Evolutionary conservation across 2,888 invertebrate genomes (phyloP), one percentile per base, ranked within the genome.

Genomic region (Ormia ochracea): DNA sequence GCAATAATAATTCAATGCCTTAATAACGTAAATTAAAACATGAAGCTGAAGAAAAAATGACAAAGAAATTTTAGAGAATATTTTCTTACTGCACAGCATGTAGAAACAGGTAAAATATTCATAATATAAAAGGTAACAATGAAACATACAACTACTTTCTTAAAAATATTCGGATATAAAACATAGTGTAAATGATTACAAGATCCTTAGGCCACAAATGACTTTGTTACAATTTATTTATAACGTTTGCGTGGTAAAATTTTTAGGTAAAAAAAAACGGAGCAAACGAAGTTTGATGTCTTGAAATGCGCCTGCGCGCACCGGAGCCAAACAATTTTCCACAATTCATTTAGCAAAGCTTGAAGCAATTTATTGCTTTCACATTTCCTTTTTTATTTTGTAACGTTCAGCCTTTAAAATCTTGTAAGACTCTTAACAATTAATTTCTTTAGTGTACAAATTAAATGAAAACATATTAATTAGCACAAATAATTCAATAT

Each of bases 11-110:
- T 17, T 66, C 48, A 74, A 68, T 54, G 58, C 31, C 23, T 48
- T 50, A 41, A 50, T 59, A 66, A 59, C 36, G 58, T 38, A 75
- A 59, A 19, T 68, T 52, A 52, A 52, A 66, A 52, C 23, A 31
- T 65, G 52, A 41, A 21, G 41, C 21, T 66, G 28, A n/a, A 28
- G 17, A 33, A 38, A 50, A 26, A 38, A 19, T 33, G 36, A 63
- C 45, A 48, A 45, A n/a, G 6, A 50, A 26, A 41, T 52, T 41
- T 52, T 19, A 38, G 31, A n/a, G 14, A 23, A 65, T 50, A 33
- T 19, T 19, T 38, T 38, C 1, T 31, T 19, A 12, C 5, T 52
- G 2, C 5, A 10, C 10, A 6, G 7, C n/a, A n/a, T n/a, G n/a
- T n/a, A n/a, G n/a, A n/a, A n/a, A n/a, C n/a, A n/a, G n/a, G n/a